Conservation (phyloP, 2,888 invertebrate genomes). For the Eucriotettix oculatus region DNA sequence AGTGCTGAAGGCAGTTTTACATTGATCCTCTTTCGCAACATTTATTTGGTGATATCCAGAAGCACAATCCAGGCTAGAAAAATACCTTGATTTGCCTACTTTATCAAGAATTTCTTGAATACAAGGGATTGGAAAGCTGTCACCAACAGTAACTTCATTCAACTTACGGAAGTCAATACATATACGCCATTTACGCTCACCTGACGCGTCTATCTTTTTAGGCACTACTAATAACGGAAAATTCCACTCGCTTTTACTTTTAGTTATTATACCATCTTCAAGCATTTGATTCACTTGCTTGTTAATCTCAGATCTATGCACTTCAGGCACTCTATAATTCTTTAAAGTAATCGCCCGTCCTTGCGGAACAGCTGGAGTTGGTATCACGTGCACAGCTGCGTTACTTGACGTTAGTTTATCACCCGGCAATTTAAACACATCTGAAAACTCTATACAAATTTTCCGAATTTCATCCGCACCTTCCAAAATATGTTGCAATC, state of each 20-base stretch:
- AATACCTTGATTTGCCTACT: constrained; percentile 18
- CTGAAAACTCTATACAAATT: no score
- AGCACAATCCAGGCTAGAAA: constrained; percentile 19
- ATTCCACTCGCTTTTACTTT: not conserved
- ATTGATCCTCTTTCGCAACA: constrained; percentile 14
- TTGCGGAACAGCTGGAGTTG: not conserved
- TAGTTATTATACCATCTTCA: not conserved
- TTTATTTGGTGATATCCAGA: constrained; percentile 20
- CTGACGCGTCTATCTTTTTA: constrained; percentile 16
- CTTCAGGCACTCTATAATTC: not conserved
- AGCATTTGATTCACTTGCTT: not conserved
- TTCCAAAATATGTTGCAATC: no score
- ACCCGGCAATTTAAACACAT: no score
- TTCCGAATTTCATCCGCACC: no score
- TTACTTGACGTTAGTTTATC: not conserved
- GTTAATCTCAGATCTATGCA: not conserved
- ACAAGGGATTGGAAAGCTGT: no score
- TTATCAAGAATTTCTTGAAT: not conserved
- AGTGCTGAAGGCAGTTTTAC: constrained; percentile 18
- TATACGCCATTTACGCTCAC: not conserved
- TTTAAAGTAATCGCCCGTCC: no score
- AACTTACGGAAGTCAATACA: constrained; percentile 17
- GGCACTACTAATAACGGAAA: constrained; percentile 18
- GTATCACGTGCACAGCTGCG: not conserved
- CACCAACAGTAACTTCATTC: constrained; percentile 4